Base-by-base conservation (phyloP, 2,113 vertebrate genomes). In the Sinosuthora webbiana region DNA sequence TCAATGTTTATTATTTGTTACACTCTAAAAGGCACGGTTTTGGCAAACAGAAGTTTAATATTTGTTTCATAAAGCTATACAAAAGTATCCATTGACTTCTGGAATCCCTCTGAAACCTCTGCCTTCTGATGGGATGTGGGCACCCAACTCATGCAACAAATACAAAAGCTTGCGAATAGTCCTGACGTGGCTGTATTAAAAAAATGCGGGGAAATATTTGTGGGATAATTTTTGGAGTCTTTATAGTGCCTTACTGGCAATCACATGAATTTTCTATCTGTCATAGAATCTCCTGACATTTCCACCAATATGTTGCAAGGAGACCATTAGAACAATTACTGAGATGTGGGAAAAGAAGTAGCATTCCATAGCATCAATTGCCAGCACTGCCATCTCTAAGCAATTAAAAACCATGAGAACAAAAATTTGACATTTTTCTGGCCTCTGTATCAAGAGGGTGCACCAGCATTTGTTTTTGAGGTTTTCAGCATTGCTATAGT, bases 211-310 rank as follows among this genome's bases (percentile, higher is more conserved):
- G 79, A 94, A 94, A 96, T 96, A 94, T 81, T 96, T 96, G 95
- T 96, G 96, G 94, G 92, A 70, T 95, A 86, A 83, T 88, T 94
- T 83, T 70, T 93, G 79, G 94, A 93, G 88, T 83, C 90, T 95
- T 96, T 78, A 64, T 75, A 28, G 64, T 75, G 79, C 64, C 83
- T 95, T 96, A 96, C 93, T 96, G 95, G 94, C 82, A 96, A 95
- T 94, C 82, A 67, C 86, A 94, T 90, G 93, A 70, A 90, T 94
- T 95, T 97, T 88, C 37, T 95, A 96, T 97, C 95, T 95, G 82
- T 96, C 96, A 92, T 84, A 95, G 96, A 96, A 95, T 96, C 95
- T 95, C 68, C 86, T 96, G 93, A 95, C 87, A 68, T 97, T 97
- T 93, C 85, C 73, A 96, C 94, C 92, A 86, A 92, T 56, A 59